phyloP scores from a whole-genome alignment of 1,140 invertebrate genomes.

The Triops cancriformis region DNA sequence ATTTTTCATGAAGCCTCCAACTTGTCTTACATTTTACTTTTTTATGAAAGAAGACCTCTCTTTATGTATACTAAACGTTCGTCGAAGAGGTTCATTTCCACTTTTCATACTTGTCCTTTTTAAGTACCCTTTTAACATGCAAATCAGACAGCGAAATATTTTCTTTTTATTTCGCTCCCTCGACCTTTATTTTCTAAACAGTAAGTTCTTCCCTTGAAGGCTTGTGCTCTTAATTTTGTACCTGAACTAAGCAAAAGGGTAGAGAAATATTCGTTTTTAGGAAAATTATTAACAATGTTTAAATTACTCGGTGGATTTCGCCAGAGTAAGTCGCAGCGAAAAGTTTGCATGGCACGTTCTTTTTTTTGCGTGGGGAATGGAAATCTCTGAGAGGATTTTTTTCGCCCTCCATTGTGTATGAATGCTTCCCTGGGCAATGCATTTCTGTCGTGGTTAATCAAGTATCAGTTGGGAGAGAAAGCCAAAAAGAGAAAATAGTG shows the following conservation, averaged over 20 bases:
- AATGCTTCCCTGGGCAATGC: neutral
- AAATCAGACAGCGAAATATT: neutral
- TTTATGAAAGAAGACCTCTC: neutral
- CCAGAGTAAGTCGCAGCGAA: too few species aligned
- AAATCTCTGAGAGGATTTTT: too few species aligned
- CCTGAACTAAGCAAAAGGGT: neutral
- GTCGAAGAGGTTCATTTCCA: neutral
- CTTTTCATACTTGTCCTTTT: conserved; percentile 2
- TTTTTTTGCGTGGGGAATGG: too few species aligned
- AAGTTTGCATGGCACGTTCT: too few species aligned
- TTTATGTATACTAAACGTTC: neutral
- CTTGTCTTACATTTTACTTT: too few species aligned
- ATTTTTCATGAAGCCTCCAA: too few species aligned
- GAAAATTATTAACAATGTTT: too few species aligned
- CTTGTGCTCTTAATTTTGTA: neutral
- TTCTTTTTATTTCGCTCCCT: neutral
- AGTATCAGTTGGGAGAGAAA: neutral
- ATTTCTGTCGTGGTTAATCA: neutral
- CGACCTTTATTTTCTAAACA: neutral
- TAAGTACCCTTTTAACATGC: neutral
- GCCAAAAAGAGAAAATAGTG: neutral
- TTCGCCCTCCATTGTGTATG: too few species aligned
- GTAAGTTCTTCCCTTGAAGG: neutral
- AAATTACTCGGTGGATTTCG: too few species aligned
- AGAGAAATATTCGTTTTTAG: too few species aligned